phyloP scores from a whole-genome alignment of 2,888 invertebrate genomes.

The Pardosa pseudoannulata region DNA sequence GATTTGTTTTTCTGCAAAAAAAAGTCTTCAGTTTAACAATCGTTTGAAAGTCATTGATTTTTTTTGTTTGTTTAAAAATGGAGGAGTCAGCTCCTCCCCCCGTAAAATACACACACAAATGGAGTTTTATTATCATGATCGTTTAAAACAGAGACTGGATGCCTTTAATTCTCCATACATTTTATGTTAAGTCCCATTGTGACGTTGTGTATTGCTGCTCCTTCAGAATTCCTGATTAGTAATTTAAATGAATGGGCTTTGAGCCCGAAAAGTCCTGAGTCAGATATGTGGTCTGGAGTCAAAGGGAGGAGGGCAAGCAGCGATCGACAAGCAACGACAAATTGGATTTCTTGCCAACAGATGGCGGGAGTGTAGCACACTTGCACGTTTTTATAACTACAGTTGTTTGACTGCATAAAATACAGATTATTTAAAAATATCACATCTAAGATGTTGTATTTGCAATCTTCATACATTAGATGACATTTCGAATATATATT shows the following conservation, averaged over 20 bases:
- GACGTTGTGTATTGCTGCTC: neutral
- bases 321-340: neutral
- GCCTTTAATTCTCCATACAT: neutral
- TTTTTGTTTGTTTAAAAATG: neutral
- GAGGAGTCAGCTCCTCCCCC: neutral
- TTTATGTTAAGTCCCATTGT: conserved; percentile 2
- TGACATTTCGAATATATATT: too few species aligned
- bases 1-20: neutral
- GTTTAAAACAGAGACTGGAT: conserved; percentile 2
- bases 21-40: neutral
- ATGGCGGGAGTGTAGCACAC: too few species aligned
- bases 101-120: neutral
- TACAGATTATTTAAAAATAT: too few species aligned
- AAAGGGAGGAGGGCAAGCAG: neutral
- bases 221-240: neutral
- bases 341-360: too few species aligned
- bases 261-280: neutral
- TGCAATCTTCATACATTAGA: too few species aligned
- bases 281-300: neutral
- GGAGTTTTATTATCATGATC: neutral
- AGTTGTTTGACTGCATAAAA: too few species aligned
- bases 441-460: too few species aligned
- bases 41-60: neutral
- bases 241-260: neutral
- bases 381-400: too few species aligned